Evolutionary conservation across 2,888 invertebrate species (phyloP), one percentile per base, ranked within the genome.

Genomic region (Apamea monoglypha): DNA sequence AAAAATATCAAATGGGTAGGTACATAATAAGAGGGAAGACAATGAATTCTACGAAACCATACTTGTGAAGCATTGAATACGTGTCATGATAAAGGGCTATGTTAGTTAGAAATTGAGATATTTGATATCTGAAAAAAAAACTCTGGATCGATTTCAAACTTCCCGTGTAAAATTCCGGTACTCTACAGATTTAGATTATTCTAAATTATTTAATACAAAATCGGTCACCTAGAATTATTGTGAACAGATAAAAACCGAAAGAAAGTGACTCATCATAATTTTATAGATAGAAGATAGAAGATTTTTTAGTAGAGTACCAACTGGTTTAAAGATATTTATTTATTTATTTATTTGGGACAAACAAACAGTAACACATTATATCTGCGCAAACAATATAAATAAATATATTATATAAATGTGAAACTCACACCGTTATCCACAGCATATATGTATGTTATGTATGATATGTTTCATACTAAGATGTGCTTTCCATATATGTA

Each of bases 11-110:
- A 16, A n/a, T 25, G 82, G 83, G 82, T 25, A 82, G 85, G 80
- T 78, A 82, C 81, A 83, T 92, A 93, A 94, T 94, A 91, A 94
- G 91, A 92, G 92, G 87, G 87, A 68, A 69, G 78, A 75, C 21
- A 6, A 67, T 73, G 73, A 50, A 50, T 74, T 80, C 76, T 81
- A 78, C 61, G 72, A 36, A 83, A 73, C 78, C 64, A 66, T 90
- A 85, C 32, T 50, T 86, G 76, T 79, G 59, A 63, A 21, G 59
- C 36, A 29, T 53, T 36, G 5, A 70, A 71, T 79, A 81, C 75
- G 44, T 50, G 36, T 47, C 71, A 80, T 78, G n/a, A 53, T 82
- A 21, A 18, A 25, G 7, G 25, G 0, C 36, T 50, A 68, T 25
- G 14, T 50, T 4, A 53, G 0, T 21, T 16, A 32, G n/a, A 32